A percentile compares a stretch with the other conserved stretches of the same genome.
Evolutionary conservation across 2,113 vertebrate genomes (phyloP).

Genomic region (zebrafish (Danio rerio)): GRCz12tu NC_133182.1:71894501-71895000

Average conservation of each 20-base stretch:
- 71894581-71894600: no score
- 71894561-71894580: no score
- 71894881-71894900: constrained; percentile 31
- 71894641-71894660: no score
- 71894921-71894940: constrained; percentile 50
- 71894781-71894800: constrained; percentile 8
- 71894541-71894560: no score
- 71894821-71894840: constrained; percentile 10
- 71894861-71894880: constrained; percentile 31
- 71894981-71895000: constrained; percentile 35
- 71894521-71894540: no score
- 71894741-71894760: not conserved
- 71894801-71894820: not conserved
- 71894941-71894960: constrained; percentile 55
- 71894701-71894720: not conserved
- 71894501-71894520: no score
- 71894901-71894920: constrained; percentile 10
- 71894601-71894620: no score
- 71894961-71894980: constrained; percentile 54
- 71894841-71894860: not conserved
- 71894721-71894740: not conserved
- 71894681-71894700: no score
- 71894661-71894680: no score
- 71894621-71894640: no score
- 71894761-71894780: not conserved